These are phyloP conservation scores for Triplophysa bombifrons DNA, from an alignment of 2,797 vertebrate species.

Conservation along the genomic window DNA sequence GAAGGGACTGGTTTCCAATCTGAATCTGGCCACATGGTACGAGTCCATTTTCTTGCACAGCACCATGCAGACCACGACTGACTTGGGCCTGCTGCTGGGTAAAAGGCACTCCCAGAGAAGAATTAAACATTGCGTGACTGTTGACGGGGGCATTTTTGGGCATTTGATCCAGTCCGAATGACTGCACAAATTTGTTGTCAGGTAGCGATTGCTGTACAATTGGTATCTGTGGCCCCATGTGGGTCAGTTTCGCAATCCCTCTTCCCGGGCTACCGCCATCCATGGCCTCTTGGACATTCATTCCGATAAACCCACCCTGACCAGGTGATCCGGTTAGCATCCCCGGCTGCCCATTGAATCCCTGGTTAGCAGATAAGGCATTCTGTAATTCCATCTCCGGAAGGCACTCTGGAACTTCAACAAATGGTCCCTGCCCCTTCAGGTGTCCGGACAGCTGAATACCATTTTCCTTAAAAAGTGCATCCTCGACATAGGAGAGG, in stretches of 20 bases:
- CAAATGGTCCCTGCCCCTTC: slow-evolving; percentile 41
- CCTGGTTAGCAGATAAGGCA: slow-evolving; percentile 43
- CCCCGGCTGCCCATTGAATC: slow-evolving; percentile 52
- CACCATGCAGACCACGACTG: slow-evolving; percentile 40
- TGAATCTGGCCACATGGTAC: slow-evolving; percentile 42
- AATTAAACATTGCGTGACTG: slow-evolving; percentile 48
- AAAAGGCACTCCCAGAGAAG: slow-evolving; percentile 37
- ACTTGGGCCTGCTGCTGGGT: slow-evolving; percentile 55
- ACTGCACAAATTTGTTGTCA: slow-evolving; percentile 36
- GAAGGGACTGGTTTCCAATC: slow-evolving; percentile 47
- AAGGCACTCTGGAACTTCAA: slow-evolving; percentile 45
- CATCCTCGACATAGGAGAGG: slow-evolving; percentile 70
- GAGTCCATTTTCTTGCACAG: slow-evolving; percentile 28
- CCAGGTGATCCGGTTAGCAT: slow-evolving; percentile 21
- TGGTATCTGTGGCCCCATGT: slow-evolving; percentile 60
- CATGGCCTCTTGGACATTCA: slow-evolving; percentile 37
- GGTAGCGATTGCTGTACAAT: slow-evolving; percentile 51
- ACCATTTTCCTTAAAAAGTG: slow-evolving; percentile 64
- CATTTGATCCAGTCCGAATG: slow-evolving; percentile 37
- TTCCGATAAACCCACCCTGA: slow-evolving; percentile 52
- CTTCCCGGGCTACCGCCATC: neutral
- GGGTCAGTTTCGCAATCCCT: slow-evolving; percentile 64
- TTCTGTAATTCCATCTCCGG: slow-evolving; percentile 58
- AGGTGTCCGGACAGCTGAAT: slow-evolving; percentile 52
- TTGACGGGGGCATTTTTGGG: slow-evolving; percentile 8